These are phyloP conservation scores for Corydoras sp. DNA, from an alignment of 2,113 vertebrate species.

Conservation along the genomic window DNA sequence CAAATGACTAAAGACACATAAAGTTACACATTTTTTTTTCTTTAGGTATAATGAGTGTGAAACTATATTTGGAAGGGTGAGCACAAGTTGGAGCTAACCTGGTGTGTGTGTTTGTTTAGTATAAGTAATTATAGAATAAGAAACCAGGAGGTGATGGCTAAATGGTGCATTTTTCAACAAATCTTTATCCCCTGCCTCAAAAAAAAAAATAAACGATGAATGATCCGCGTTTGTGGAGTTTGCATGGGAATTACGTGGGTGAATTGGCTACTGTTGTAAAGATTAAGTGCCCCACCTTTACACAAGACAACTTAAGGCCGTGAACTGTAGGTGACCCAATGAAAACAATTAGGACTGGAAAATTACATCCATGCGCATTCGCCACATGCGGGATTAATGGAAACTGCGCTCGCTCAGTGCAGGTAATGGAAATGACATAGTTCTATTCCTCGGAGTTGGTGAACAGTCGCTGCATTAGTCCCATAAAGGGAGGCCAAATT, in stretches of 20 bases:
- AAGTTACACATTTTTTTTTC: no score
- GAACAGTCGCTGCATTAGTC: slow-evolving; percentile 4
- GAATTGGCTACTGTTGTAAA: background rate
- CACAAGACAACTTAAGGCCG: background rate
- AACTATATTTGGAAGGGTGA: no score
- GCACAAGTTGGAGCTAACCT: no score
- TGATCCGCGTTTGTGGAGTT: background rate
- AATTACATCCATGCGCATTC: background rate
- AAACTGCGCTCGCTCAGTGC: background rate
- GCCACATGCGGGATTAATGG: slow-evolving; percentile 2
- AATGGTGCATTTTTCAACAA: background rate
- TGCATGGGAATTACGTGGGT: slow-evolving; percentile 18
- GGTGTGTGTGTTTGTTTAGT: no score
- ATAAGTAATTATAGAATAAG: background rate
- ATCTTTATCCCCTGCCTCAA: slow-evolving; percentile 2
- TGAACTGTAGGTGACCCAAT: slow-evolving; percentile 15
- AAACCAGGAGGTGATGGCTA: slow-evolving; percentile 1
- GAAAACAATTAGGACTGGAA: slow-evolving; percentile 29
- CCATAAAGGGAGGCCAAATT: slow-evolving; percentile 26
- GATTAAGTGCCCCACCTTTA: slow-evolving; percentile 10
- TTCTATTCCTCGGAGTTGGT: background rate
- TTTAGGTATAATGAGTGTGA: no score
- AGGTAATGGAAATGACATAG: slow-evolving; percentile 14
- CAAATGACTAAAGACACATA: no score
- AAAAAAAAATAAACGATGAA: background rate